Evolutionary conservation across 2,113 vertebrate species (phyloP).

Genomic region (Tragelaphus buxtoni): DNA sequence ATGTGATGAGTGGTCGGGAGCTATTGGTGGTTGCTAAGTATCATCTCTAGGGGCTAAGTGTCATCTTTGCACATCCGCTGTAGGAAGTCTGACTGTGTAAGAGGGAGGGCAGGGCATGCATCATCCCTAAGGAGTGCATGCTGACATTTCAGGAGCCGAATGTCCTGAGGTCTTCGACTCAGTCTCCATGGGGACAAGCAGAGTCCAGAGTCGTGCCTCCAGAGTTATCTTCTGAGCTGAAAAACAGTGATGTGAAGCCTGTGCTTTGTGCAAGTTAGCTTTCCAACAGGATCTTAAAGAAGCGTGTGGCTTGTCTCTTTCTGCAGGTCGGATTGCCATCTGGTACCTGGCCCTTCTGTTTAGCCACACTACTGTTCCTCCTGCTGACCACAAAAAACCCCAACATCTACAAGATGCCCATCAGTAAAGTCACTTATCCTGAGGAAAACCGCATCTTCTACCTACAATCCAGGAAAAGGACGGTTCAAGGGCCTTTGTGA

Average conservation of each 20-base stretch:
- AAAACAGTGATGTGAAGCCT: too few species aligned
- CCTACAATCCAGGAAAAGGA: conserved; percentile 63
- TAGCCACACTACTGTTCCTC: conserved; percentile 92
- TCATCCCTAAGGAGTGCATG: not conserved
- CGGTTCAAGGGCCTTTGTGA: conserved; percentile 60
- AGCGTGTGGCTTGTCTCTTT: not conserved
- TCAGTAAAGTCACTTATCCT: conserved; percentile 91
- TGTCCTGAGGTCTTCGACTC: not conserved
- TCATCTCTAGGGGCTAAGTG: not conserved
- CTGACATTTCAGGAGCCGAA: not conserved
- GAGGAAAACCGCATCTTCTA: conserved; percentile 91
- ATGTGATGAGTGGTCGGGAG: not conserved
- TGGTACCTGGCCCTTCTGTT: conserved; percentile 95
- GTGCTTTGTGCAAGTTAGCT: not conserved
- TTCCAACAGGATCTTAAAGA: not conserved
- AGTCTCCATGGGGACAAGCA: not conserved
- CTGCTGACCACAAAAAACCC: conserved; percentile 85
- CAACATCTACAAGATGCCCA: conserved; percentile 88
- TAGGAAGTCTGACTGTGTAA: not conserved
- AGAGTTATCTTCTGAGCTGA: not conserved
- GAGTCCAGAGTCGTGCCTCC: not conserved
- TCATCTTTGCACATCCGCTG: not conserved
- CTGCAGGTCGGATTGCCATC: conserved; percentile 89
- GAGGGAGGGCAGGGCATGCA: not conserved
- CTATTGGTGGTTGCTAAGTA: not conserved